Conservation (phyloP, 2,888 invertebrate genomes). For the Aphrophora alni region DNA sequence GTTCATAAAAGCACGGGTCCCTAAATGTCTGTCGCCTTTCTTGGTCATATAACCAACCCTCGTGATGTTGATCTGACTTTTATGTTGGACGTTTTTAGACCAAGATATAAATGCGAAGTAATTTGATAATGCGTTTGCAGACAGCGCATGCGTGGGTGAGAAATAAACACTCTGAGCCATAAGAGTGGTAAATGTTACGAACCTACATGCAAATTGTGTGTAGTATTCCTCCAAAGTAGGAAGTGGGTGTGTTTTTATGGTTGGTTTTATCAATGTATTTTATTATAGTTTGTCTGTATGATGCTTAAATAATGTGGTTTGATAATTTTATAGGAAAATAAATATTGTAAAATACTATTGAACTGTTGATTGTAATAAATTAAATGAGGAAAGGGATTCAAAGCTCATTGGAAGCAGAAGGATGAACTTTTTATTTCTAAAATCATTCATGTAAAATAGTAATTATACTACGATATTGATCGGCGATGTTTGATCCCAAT, state of each 20-base stretch:
- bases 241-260: not conserved
- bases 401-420: no score
- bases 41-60: not conserved
- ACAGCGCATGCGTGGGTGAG: not conserved
- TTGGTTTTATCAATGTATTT: not conserved
- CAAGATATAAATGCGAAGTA: not conserved
- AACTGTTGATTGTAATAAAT: no score
- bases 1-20: not conserved
- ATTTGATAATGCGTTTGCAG: not conserved
- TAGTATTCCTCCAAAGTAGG: not conserved
- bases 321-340: not conserved
- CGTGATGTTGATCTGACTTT: not conserved
- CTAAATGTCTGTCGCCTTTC: not conserved
- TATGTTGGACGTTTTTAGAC: not conserved
- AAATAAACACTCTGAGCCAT: not conserved
- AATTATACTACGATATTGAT: no score
- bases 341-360: not conserved
- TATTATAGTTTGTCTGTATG: not conserved
- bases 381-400: no score
- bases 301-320: not conserved
- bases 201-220: not conserved
- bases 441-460: no score
- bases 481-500: no score
- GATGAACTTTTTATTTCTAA: no score
- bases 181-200: not conserved